Conservation (phyloP, 2,113 vertebrate species). For the Carollia perspicillata region DNA sequence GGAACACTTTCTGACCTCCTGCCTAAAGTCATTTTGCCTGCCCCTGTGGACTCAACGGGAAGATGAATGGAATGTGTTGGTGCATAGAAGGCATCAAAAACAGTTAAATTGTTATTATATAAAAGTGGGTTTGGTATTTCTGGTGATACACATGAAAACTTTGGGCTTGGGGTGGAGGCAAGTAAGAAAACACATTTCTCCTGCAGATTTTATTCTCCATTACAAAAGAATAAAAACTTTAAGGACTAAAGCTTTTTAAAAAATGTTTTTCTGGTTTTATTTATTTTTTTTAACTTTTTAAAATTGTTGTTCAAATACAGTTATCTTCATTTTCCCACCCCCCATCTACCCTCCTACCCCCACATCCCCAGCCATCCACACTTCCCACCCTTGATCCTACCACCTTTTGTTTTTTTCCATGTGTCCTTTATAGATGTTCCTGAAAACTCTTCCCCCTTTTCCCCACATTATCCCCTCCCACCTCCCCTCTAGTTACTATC, state of each 20-base stretch:
- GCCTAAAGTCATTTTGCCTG: not conserved
- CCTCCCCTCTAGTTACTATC: too few species aligned
- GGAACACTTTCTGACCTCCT: not conserved
- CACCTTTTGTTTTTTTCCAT: too few species aligned
- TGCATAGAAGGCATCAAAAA: not conserved
- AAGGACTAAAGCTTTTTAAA: not conserved
- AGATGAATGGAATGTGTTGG: not conserved
- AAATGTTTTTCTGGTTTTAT: too few species aligned
- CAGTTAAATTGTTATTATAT: not conserved
- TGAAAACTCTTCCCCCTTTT: too few species aligned
- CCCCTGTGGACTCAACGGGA: not conserved
- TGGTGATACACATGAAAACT: not conserved
- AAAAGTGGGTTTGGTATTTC: slow-evolving; percentile 1
- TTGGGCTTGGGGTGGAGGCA: not conserved
- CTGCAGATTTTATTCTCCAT: slow-evolving; percentile 17
- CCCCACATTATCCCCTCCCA: too few species aligned
- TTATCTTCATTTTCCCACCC: too few species aligned
- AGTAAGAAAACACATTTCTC: slow-evolving; percentile 14
- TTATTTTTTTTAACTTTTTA: too few species aligned
- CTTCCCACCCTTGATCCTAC: too few species aligned
- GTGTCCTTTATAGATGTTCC: too few species aligned
- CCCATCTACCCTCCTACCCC: too few species aligned
- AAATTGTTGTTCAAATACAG: too few species aligned
- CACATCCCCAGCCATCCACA: too few species aligned
- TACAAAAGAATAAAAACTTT: not conserved